A percentile compares a stretch with the other conserved stretches of the same genome.
These are phyloP conservation scores for Phymastichus coffea DNA, from an alignment of 1,140 invertebrate species.

Conservation along the genomic window DNA sequence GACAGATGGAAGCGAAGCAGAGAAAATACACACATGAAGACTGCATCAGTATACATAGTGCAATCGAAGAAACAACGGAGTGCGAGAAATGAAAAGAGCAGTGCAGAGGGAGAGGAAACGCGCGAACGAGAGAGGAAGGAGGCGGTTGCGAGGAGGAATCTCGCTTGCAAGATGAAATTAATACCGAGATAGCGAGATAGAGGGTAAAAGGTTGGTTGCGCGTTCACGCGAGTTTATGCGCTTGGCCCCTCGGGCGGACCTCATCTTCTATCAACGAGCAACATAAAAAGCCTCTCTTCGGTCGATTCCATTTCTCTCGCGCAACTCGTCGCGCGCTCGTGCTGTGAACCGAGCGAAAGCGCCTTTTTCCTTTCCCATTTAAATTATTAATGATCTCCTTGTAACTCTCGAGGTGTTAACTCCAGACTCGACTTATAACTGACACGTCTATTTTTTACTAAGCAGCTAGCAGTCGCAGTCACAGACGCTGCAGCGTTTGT, in stretches of 20 bases:
- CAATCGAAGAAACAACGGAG: neutral
- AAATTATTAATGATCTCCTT: constrained; percentile 18
- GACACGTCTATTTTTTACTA: constrained; percentile 14
- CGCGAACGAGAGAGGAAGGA: neutral
- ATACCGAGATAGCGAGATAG: constrained; percentile 19
- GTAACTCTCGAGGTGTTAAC: constrained; percentile 18
- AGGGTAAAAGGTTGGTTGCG: constrained; percentile 20
- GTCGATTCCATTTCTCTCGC: constrained; percentile 9
- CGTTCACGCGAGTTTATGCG: neutral
- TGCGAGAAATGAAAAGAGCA: neutral
- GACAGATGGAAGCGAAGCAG: no score
- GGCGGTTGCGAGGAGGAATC: neutral
- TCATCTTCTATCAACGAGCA: no score
- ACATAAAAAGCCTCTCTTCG: constrained; percentile 21
- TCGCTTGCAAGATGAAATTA: constrained; percentile 22
- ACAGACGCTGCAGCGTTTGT: no score
- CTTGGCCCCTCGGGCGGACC: neutral
- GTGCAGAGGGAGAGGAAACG: neutral
- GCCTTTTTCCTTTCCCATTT: constrained; percentile 13
- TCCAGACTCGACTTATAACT: constrained; percentile 2
- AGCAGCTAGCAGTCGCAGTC: no score
- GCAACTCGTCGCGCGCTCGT: no score
- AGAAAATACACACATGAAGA: no score
- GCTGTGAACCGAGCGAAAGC: neutral
- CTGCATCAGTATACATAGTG: no score